Conservation (phyloP, 30 jellyfish, hydroid and myxozoan species). For the Catostylus mosaicus region DNA sequence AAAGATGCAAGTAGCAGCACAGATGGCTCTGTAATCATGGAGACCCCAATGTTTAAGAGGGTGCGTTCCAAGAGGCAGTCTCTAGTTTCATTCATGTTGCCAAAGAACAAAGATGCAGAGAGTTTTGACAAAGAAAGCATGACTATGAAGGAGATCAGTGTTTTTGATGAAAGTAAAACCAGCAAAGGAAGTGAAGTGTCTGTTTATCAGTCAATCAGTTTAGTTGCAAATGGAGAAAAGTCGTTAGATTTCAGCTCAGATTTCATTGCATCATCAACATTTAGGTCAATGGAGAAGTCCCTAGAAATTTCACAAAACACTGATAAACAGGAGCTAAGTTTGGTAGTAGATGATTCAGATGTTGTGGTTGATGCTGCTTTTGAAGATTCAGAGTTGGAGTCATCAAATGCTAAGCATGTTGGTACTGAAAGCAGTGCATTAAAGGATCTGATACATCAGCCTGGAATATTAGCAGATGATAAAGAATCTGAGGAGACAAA, state of each 20-base stretch:
- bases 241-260: not conserved
- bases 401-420: not conserved
- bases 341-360: not conserved
- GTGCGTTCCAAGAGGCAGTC: slow-evolving; percentile 28
- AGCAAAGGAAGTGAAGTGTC: not conserved
- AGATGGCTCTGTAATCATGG: not conserved
- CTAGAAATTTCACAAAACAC: not conserved
- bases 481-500: too few relatives aligned
- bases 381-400: not conserved
- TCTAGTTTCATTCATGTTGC: slow-evolving; percentile 5
- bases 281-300: not conserved
- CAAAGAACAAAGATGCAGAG: not conserved
- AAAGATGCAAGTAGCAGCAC: not conserved
- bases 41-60: not conserved
- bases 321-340: not conserved
- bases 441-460: too few relatives aligned
- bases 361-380: not conserved
- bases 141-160: not conserved
- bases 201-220: slow-evolving; percentile 16
- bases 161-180: not conserved
- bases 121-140: not conserved
- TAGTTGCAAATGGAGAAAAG: not conserved
- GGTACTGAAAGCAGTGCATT: not conserved
- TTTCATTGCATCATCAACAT: not conserved
- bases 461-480: too few relatives aligned